Evolutionary conservation across 2,113 vertebrate genomes (phyloP).

Genomic region (Craseonycteris thonglongyai): DNA sequence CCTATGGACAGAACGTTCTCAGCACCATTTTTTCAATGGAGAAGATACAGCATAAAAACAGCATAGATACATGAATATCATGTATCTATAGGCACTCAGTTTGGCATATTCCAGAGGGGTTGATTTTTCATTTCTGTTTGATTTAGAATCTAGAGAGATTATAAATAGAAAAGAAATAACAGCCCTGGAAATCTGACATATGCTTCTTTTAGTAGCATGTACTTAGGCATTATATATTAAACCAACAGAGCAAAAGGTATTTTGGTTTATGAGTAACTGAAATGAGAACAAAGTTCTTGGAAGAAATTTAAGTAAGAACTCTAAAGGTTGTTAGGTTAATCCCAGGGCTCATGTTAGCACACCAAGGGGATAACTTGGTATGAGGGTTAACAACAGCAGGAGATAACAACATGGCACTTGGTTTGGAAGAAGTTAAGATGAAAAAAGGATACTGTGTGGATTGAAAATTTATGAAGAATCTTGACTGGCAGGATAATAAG

Average conservation of each 20-base stretch:
- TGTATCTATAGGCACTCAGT: background rate
- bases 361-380: background rate
- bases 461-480: background rate
- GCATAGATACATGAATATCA: background rate
- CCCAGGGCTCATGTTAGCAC: background rate
- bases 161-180: background rate
- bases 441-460: background rate
- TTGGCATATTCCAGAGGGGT: background rate
- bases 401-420: background rate
- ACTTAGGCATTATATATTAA: background rate
- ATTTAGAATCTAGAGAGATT: background rate
- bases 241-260: background rate
- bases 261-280: background rate
- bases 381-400: background rate
- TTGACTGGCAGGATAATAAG: background rate
- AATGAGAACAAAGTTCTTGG: background rate
- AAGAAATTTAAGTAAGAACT: background rate
- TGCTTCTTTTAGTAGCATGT: background rate
- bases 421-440: slow-evolving; percentile 11
- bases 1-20: background rate
- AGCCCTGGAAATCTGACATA: background rate
- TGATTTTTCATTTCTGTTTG: slow-evolving; percentile 12
- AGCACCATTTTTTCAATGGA: background rate
- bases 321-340: background rate
- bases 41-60: background rate